These are phyloP conservation scores for Dasypolia templi DNA, from an alignment of 2,888 invertebrate genomes.

Conservation along the genomic window DNA sequence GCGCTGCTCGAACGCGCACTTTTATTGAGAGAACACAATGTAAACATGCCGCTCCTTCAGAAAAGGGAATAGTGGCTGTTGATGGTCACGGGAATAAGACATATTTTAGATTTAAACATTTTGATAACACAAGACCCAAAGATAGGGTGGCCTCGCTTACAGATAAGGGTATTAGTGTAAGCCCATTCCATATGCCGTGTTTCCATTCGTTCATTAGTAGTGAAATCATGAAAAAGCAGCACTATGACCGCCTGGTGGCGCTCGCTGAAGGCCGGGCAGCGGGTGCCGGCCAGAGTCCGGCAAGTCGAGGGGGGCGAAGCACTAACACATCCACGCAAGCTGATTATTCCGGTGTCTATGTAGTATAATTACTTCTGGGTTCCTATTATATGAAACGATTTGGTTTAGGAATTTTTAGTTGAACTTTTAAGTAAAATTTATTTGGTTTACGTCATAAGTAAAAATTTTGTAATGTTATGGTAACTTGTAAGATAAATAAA, in stretches of 20 bases:
- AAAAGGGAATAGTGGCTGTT: conserved; percentile 81
- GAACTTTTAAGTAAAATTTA: conserved; percentile 71
- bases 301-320: neutral
- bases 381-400: conserved; percentile 53
- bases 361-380: conserved; percentile 43
- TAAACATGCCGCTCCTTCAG: conserved; percentile 78
- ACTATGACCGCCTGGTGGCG: conserved; percentile 68
- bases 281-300: no score
- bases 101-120: conserved; percentile 77
- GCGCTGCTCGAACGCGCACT: conserved; percentile 36
- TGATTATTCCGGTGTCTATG: conserved; percentile 27
- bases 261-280: conserved; percentile 39
- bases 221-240: conserved; percentile 79
- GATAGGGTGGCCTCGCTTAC: conserved; percentile 74
- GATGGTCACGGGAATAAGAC: conserved; percentile 79
- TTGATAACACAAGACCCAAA: conserved; percentile 75
- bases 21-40: conserved; percentile 74
- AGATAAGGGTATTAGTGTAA: conserved; percentile 81
- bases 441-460: conserved; percentile 82
- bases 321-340: neutral
- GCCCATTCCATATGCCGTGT: conserved; percentile 86
- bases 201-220: conserved; percentile 82
- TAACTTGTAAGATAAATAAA: conserved; percentile 65
- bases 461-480: conserved; percentile 80
- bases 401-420: conserved; percentile 71